Evolutionary conservation across 2,888 invertebrate genomes (phyloP).

Genomic region (Mesoligia furuncula): DNA sequence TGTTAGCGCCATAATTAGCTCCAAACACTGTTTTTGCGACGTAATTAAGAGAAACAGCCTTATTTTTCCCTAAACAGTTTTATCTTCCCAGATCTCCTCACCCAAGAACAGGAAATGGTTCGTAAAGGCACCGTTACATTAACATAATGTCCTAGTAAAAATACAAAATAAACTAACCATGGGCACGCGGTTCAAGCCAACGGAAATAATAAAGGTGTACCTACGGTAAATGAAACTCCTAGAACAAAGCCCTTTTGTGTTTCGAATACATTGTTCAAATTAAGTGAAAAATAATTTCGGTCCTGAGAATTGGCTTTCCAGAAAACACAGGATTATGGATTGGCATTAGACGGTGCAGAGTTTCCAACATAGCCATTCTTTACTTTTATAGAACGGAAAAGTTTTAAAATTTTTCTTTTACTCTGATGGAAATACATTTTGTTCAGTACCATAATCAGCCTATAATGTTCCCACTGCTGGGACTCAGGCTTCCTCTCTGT

Average conservation of each 20-base stretch:
- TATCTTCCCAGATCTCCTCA: background rate
- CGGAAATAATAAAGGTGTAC: slow-evolving; percentile 42
- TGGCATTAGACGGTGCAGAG: slow-evolving; percentile 23
- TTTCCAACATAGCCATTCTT: slow-evolving; percentile 21
- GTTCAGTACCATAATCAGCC: background rate
- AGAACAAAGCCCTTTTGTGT: slow-evolving; percentile 40
- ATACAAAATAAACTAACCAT: slow-evolving; percentile 27
- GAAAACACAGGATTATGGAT: slow-evolving; percentile 33
- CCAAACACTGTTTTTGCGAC: background rate
- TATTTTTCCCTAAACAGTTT: background rate
- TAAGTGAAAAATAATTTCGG: slow-evolving; percentile 59
- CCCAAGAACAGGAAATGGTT: slow-evolving; percentile 30
- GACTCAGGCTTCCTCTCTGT: background rate
- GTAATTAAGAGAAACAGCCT: slow-evolving; percentile 6
- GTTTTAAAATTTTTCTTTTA: slow-evolving; percentile 32
- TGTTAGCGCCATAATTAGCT: background rate
- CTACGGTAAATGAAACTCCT: slow-evolving; percentile 48
- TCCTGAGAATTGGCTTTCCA: slow-evolving; percentile 45
- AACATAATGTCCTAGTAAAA: slow-evolving; percentile 42
- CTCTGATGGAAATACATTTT: slow-evolving; percentile 22
- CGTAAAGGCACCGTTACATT: slow-evolving; percentile 37
- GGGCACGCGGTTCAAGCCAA: slow-evolving; percentile 10
- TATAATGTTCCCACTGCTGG: background rate
- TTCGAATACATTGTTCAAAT: slow-evolving; percentile 50
- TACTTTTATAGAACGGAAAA: slow-evolving; percentile 27